Conservation (phyloP, 1,140 invertebrate genomes). For the Schlechtendalia chinensis region DNA sequence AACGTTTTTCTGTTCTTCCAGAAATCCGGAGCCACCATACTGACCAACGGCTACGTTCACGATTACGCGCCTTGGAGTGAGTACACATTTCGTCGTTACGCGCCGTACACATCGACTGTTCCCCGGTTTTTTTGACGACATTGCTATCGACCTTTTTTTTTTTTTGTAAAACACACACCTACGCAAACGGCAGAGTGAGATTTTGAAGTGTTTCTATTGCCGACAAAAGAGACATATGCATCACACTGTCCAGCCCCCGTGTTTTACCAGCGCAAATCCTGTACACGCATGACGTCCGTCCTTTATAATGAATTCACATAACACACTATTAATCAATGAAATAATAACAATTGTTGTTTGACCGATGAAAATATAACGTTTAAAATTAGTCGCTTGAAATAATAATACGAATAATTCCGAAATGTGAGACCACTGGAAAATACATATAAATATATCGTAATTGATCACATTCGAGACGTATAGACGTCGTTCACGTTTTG, state of each 20-base stretch:
- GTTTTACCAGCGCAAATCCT: background rate
- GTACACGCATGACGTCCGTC: background rate
- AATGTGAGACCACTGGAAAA: background rate
- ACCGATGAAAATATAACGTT: background rate
- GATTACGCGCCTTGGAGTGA: constrained; percentile 64
- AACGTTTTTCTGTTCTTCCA: constrained; percentile 55
- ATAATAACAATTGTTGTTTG: background rate
- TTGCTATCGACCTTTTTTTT: too few relatives aligned
- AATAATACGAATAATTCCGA: background rate
- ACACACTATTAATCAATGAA: background rate
- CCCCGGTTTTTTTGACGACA: too few relatives aligned
- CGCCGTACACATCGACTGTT: too few relatives aligned
- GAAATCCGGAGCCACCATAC: constrained; percentile 74
- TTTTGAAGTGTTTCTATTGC: too few relatives aligned
- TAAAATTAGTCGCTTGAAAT: constrained; percentile 5
- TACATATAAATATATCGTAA: background rate
- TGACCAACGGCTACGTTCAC: constrained; percentile 71
- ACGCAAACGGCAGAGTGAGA: too few relatives aligned
- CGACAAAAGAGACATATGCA: too few relatives aligned
- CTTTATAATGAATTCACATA: background rate
- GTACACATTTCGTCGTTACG: constrained; percentile 54
- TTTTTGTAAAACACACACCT: too few relatives aligned
- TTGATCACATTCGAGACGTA: background rate
- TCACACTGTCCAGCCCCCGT: too few relatives aligned
- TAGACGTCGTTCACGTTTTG: too few relatives aligned